These are phyloP conservation scores for Cremastinae sp. DNA, from an alignment of 2,888 invertebrate species.

Conservation along the genomic window DNA sequence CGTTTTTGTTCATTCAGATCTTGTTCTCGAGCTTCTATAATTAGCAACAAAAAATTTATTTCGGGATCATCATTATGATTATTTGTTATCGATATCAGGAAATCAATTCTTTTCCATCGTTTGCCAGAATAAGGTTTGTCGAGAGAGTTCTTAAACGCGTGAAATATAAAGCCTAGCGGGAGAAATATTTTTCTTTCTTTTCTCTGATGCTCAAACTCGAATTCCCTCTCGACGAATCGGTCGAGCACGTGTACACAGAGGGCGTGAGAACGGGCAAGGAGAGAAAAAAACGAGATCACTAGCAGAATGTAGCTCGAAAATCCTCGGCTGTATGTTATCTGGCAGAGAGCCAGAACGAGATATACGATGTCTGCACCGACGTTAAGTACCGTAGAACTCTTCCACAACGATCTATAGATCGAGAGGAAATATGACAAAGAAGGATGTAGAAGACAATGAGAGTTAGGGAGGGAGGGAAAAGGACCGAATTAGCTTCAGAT, in stretches of 20 bases:
- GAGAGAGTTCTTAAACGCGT: too few relatives aligned
- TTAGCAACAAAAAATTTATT: too few relatives aligned
- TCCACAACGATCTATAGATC: slow-evolving; percentile 43
- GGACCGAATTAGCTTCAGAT: slow-evolving; percentile 29
- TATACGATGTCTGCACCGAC: slow-evolving; percentile 66
- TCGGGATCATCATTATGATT: too few relatives aligned
- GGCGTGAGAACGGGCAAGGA: too few relatives aligned
- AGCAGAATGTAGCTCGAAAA: slow-evolving; percentile 40
- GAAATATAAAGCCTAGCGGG: neutral
- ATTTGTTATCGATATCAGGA: too few relatives aligned
- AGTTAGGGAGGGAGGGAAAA: neutral
- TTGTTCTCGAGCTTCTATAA: too few relatives aligned
- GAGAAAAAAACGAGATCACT: slow-evolving; percentile 46
- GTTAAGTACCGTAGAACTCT: slow-evolving; percentile 59
- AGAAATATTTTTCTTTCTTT: slow-evolving; percentile 13
- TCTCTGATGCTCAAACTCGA: slow-evolving; percentile 1
- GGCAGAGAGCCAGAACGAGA: slow-evolving; percentile 61
- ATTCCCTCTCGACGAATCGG: neutral
- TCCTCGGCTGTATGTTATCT: slow-evolving; percentile 26
- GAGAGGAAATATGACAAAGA: slow-evolving; percentile 11
- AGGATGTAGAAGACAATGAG: slow-evolving; percentile 4
- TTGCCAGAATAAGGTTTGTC: neutral
- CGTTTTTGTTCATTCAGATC: too few relatives aligned
- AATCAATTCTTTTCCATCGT: too few relatives aligned
- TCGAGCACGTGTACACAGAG: slow-evolving; percentile 33